phyloP scores from a whole-genome alignment of 2,113 vertebrate genomes.

The Conger conger region DNA sequence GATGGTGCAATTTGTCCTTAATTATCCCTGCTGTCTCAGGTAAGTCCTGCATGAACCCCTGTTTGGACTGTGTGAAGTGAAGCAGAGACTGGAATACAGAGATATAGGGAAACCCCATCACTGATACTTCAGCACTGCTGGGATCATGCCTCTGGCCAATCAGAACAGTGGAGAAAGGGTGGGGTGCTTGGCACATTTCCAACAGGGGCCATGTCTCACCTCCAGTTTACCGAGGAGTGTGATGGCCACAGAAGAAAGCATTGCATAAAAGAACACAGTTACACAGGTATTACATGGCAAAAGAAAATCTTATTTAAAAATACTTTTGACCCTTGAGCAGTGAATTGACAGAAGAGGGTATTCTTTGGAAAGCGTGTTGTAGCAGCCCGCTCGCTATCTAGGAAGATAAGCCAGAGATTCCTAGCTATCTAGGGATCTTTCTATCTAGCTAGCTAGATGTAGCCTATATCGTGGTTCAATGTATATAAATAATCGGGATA shows the following conservation, averaged over 20 bases:
- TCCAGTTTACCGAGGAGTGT: background rate
- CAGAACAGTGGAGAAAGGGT: conserved; percentile 33
- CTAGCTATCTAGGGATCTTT: no score
- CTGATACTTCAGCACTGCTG: conserved; percentile 58
- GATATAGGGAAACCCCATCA: conserved; percentile 38
- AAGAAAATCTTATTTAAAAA: background rate
- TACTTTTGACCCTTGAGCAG: background rate
- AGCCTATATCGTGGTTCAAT: no score
- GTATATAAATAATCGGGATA: no score
- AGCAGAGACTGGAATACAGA: conserved; percentile 36
- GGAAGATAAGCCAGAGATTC: no score
- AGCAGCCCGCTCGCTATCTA: no score
- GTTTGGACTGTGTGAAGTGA: conserved; percentile 24
- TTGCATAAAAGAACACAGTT: background rate
- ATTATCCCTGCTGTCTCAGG: background rate
- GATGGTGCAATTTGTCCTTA: background rate
- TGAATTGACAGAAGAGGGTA: background rate
- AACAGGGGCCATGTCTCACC: conserved; percentile 30
- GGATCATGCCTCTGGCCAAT: conserved; percentile 59
- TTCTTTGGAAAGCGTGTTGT: conserved; percentile 36
- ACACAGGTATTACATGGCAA: background rate
- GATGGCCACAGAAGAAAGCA: background rate
- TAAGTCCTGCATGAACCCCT: conserved; percentile 6
- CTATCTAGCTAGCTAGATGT: no score
- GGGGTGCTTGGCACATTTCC: conserved; percentile 40